Base-by-base conservation (phyloP, 2,797 vertebrate genomes). In the Malacoctenus gilli region DNA sequence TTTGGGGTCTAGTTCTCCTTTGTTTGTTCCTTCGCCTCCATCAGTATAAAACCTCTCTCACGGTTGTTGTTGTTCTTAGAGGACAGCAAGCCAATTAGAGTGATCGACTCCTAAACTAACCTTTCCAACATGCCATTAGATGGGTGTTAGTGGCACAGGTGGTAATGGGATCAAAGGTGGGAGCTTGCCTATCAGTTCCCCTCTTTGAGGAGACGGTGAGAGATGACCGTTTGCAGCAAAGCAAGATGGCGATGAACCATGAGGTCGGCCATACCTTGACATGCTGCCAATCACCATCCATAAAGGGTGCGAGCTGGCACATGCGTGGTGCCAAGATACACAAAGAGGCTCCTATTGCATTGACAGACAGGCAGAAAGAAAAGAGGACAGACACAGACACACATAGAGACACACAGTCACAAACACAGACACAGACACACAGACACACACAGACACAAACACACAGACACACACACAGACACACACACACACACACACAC, bases 31-130 rank as follows among this genome's bases (percentile, higher is more conserved):
- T 54, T 38, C 36, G 21, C 31, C 57, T 14, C 53, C 28, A 59
- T 58, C 59, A 51, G 72, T 43, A 61, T 59, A 52, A 64, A 36
- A 39, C 42, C 16, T 22, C 59, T 65, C 77, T n/a, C n/a, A n/a
- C 69, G 67, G 65, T 53, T 59, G 36, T 53, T 76, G 72, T 73
- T 69, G 73, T 84, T 84, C 79, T 82, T 72, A 16, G 44, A 53
- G 82, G 74, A 80, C 64, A 38, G 51, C 51, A 25, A 71, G 46
- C 85, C 88, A 89, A 90, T 89, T 89, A 89, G 75, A 44, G 65
- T 68, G 52, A 74, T 75, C 57, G 18, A 30, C 65, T 49, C 69
- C 77, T 59, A 43, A 75, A 79, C 72, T 48, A 16, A 70, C 70
- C 65, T 75, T 68, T 77, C 61, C 68, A 70, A 83, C 77, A 77